Evolutionary conservation across 2,888 invertebrate species (phyloP).

Genomic region (Cantharis rufa): DNA sequence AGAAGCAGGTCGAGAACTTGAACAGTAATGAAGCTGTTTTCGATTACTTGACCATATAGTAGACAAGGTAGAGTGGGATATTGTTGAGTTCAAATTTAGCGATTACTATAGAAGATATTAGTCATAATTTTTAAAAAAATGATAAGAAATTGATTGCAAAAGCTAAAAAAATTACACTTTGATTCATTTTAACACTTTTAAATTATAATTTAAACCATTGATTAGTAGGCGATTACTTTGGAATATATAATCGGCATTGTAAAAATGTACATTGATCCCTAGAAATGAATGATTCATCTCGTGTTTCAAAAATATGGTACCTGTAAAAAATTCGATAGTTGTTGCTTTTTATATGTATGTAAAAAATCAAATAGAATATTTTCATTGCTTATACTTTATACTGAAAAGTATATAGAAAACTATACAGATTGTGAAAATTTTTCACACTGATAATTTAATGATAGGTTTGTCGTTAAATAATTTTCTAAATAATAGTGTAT

Average conservation of each 20-base stretch:
- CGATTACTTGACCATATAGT: slow-evolving; percentile 5
- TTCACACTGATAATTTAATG: too few species aligned
- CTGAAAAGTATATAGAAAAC: too few species aligned
- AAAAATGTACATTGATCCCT: background rate
- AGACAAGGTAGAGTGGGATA: slow-evolving; percentile 23
- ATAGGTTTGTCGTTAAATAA: too few species aligned
- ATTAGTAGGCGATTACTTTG: background rate
- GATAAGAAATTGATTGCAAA: background rate
- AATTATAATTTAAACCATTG: background rate
- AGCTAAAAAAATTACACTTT: background rate
- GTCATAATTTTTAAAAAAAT: background rate
- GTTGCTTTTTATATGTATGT: too few species aligned
- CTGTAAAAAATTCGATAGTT: too few species aligned
- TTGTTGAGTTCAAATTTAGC: background rate
- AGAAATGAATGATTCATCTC: background rate
- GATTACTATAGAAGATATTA: background rate
- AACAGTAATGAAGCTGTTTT: slow-evolving; percentile 2
- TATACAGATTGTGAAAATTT: too few species aligned
- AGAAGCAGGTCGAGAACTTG: slow-evolving; percentile 18
- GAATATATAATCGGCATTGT: background rate
- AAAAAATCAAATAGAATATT: too few species aligned
- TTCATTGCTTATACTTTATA: too few species aligned
- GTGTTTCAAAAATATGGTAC: background rate
- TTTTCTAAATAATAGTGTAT: too few species aligned
- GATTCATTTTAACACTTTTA: background rate